phyloP scores from a whole-genome alignment of 2,113 vertebrate species.

The Colaptes auratus region DNA sequence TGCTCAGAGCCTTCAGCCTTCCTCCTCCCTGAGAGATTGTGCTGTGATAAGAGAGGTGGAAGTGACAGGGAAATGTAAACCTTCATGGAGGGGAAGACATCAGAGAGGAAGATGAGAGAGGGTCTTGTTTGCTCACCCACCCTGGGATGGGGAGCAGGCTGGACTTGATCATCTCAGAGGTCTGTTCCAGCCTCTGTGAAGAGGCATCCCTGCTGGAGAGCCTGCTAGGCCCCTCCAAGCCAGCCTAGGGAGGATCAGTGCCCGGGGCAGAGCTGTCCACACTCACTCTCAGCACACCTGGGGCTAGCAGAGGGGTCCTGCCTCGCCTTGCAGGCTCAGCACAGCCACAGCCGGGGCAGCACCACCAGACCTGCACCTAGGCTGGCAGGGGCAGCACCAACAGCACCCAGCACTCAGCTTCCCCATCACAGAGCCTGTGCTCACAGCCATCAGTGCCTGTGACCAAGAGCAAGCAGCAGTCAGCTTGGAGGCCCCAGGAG shows the following conservation, averaged over 20 bases:
- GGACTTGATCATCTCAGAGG: neutral
- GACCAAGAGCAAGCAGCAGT: neutral
- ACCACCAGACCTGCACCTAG: neutral
- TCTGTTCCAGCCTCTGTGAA: neutral
- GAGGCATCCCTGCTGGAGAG: neutral
- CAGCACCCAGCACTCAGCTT: neutral
- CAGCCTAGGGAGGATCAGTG: neutral
- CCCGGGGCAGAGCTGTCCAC: neutral
- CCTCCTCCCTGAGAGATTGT: slow-evolving; percentile 14
- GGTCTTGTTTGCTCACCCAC: slow-evolving; percentile 4
- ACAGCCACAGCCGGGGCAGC: neutral
- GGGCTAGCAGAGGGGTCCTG: neutral
- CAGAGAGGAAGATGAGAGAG: neutral
- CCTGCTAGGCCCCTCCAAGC: neutral
- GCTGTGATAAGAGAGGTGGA: neutral
- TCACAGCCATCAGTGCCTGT: neutral
- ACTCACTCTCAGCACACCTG: neutral
- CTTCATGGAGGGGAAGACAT: neutral
- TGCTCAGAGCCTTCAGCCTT: slow-evolving; percentile 13
- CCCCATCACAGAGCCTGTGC: neutral
- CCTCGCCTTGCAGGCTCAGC: neutral
- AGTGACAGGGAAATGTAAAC: slow-evolving; percentile 28
- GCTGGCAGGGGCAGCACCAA: neutral
- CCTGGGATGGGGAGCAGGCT: neutral
- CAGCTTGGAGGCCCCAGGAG: neutral